A percentile compares a stretch with the other conserved stretches of the same genome.
These are phyloP conservation scores for Cygnus atratus DNA, from an alignment of 2,113 vertebrate genomes.

Conservation along the genomic window DNA sequence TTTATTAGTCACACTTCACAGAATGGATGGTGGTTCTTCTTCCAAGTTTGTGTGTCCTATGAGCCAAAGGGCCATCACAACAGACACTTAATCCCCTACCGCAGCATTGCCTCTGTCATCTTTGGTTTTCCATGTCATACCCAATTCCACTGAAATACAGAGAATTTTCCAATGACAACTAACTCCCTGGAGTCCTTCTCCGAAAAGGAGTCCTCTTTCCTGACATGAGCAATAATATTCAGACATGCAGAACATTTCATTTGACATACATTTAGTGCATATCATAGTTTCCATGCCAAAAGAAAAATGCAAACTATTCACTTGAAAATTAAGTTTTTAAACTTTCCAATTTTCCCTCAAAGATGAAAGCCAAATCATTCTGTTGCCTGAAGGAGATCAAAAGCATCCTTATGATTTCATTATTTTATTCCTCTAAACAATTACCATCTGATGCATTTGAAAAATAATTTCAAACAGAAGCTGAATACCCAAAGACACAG, in stretches of 20 bases:
- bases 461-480: neutral
- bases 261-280: neutral
- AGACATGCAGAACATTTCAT: neutral
- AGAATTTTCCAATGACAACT: neutral
- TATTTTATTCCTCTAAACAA: neutral
- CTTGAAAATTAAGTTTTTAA: slow-evolving; percentile 12
- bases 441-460: neutral
- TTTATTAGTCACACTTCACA: neutral
- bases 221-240: neutral
- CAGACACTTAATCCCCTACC: neutral
- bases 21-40: neutral
- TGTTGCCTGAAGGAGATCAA: neutral
- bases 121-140: neutral
- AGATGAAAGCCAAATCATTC: neutral
- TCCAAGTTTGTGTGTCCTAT: neutral
- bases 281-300: neutral
- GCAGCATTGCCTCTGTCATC: neutral
- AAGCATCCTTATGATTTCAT: neutral
- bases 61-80: neutral
- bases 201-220: neutral
- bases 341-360: neutral
- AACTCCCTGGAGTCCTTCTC: neutral
- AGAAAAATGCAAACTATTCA: neutral
- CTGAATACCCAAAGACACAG: neutral
- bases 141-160: neutral